Conservation (phyloP, 2,113 vertebrate species). For the Hippocampus barbouri region DNA sequence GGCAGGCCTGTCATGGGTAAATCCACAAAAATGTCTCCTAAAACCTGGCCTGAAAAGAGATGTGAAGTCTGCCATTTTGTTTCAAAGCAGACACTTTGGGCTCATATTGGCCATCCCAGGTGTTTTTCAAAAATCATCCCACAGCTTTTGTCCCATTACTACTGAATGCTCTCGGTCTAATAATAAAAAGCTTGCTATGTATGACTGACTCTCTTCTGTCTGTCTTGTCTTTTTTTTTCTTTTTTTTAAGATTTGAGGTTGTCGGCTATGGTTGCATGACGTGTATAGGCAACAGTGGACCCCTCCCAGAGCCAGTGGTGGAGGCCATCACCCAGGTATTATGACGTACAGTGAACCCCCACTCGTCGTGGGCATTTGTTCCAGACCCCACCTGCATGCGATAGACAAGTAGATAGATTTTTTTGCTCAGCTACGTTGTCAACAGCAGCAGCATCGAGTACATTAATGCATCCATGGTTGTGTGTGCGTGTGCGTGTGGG, state of each 20-base stretch:
- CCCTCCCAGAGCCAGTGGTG: constrained; percentile 87
- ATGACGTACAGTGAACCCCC: not conserved
- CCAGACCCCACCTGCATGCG: too few species aligned
- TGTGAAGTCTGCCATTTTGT: too few species aligned
- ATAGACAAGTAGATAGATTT: too few species aligned
- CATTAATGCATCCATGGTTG: not conserved
- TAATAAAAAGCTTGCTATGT: not conserved
- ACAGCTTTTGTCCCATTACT: too few species aligned
- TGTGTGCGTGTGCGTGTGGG: too few species aligned
- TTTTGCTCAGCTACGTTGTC: too few species aligned
- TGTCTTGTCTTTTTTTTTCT: constrained; percentile 14
- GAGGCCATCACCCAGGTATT: constrained; percentile 89
- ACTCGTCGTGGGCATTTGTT: not conserved
- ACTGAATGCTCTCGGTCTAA: not conserved
- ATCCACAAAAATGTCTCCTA: too few species aligned
- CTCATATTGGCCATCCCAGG: too few species aligned
- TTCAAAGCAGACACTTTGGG: too few species aligned
- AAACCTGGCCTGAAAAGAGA: too few species aligned
- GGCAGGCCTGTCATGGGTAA: not conserved
- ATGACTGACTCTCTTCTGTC: not conserved
- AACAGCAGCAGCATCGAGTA: not conserved
- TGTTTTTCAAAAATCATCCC: too few species aligned
- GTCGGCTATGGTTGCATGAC: constrained; percentile 99
- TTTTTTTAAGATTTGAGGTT: constrained; percentile 84
- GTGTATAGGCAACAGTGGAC: constrained; percentile 97